phyloP scores from a whole-genome alignment of 2,797 vertebrate species.

The Hybognathus amarus region DNA sequence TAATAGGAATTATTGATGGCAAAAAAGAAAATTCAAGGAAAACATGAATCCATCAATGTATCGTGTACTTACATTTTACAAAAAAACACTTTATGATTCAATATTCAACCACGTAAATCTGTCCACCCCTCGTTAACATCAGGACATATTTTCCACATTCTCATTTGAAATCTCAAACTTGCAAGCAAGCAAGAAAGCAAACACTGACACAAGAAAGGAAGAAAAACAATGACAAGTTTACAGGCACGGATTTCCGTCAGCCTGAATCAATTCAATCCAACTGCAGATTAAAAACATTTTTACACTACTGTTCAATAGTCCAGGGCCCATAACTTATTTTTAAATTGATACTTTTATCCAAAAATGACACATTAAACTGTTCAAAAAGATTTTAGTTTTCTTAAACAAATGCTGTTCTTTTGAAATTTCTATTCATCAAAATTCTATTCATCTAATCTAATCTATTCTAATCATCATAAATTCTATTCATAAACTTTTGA shows the following conservation, averaged over 20 bases:
- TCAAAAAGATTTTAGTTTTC: not conserved
- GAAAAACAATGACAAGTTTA: not conserved
- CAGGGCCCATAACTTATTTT: not conserved
- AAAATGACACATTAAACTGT: not conserved
- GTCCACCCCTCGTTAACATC: conserved; percentile 23
- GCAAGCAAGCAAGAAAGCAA: conserved; percentile 3
- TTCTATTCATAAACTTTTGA: not conserved
- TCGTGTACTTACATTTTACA: not conserved
- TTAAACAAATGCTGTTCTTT: not conserved
- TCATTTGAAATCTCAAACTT: not conserved
- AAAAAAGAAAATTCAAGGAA: conserved; percentile 2
- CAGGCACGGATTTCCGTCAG: not conserved
- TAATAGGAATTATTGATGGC: conserved; percentile 35
- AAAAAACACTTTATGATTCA: conserved; percentile 10
- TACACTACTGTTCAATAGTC: not conserved
- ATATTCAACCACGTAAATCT: conserved; percentile 19
- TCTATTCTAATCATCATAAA: not conserved
- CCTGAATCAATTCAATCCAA: not conserved
- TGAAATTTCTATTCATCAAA: not conserved
- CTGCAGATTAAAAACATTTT: not conserved
- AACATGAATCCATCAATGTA: conserved; percentile 27
- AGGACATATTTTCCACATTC: conserved; percentile 18
- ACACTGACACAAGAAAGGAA: not conserved
- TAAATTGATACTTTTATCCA: not conserved
- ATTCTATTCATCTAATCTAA: not conserved